These are phyloP conservation scores for Acanthis flammea DNA, from an alignment of 2,797 vertebrate genomes.

Conservation along the genomic window DNA sequence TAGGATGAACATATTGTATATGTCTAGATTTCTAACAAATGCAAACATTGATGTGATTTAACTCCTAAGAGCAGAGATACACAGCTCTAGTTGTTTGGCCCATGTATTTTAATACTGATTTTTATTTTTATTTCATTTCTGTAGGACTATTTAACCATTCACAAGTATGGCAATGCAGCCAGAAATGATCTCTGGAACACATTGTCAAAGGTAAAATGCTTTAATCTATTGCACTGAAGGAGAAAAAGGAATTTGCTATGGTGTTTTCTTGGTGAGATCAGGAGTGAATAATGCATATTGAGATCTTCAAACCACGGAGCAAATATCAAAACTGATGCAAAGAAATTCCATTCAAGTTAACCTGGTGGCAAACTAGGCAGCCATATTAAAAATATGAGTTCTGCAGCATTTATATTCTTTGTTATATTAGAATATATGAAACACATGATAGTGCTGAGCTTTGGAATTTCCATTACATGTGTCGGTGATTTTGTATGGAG, in stretches of 20 bases:
- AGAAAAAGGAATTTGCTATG: not conserved
- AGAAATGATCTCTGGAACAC: conserved; percentile 96
- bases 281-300: not conserved
- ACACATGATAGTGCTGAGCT: not conserved
- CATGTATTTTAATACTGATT: conserved; percentile 58
- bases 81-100: conserved; percentile 16
- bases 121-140: conserved; percentile 63
- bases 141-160: conserved; percentile 94
- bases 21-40: conserved; percentile 1
- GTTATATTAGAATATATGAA: not conserved
- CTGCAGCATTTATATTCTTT: not conserved
- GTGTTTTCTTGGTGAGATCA: not conserved
- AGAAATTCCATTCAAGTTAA: not conserved
- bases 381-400: not conserved
- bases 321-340: not conserved
- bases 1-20: not conserved
- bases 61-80: not conserved
- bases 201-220: conserved; percentile 87
- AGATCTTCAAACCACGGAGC: not conserved
- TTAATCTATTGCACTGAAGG: not conserved
- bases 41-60: not conserved
- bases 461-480: not conserved
- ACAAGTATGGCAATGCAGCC: conserved; percentile 95
- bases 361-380: not conserved
- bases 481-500: not conserved